phyloP scores from a whole-genome alignment of 2,797 vertebrate species.

The Anguilla megastoma region DNA sequence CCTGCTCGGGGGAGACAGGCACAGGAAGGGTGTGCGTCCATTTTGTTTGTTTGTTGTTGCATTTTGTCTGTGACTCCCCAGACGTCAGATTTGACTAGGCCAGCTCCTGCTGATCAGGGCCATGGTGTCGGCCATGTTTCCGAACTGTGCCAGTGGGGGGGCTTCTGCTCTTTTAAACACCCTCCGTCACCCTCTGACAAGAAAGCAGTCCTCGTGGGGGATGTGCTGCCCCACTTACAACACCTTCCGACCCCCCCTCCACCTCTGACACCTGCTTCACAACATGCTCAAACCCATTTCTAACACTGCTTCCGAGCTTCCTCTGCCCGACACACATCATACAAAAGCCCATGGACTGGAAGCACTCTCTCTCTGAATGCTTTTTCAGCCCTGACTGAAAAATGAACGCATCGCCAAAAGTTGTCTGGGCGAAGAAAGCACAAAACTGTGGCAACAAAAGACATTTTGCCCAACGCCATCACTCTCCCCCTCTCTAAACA shows the following conservation, averaged over 20 bases:
- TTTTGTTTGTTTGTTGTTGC: slow-evolving; percentile 14
- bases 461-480: slow-evolving; percentile 48
- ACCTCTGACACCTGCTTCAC: background rate
- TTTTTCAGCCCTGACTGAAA: slow-evolving; percentile 27
- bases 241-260: background rate
- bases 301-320: background rate
- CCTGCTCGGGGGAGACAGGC: background rate
- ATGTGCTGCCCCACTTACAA: background rate
- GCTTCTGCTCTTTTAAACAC: background rate
- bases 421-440: slow-evolving; percentile 40
- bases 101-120: background rate
- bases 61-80: background rate
- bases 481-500: slow-evolving; percentile 41
- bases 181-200: background rate
- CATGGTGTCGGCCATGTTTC: background rate
- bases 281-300: background rate
- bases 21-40: background rate
- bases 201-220: background rate
- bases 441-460: slow-evolving; percentile 45
- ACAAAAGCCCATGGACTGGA: background rate
- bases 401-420: slow-evolving; percentile 42
- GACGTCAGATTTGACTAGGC: background rate
- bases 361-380: slow-evolving; percentile 31
- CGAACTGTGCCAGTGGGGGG: background rate
- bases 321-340: background rate